Percentiles rank a stretch among this genome's conserved stretches.
Conservation (phyloP, 2,113 vertebrate genomes). For the Mobula birostris region DNA sequence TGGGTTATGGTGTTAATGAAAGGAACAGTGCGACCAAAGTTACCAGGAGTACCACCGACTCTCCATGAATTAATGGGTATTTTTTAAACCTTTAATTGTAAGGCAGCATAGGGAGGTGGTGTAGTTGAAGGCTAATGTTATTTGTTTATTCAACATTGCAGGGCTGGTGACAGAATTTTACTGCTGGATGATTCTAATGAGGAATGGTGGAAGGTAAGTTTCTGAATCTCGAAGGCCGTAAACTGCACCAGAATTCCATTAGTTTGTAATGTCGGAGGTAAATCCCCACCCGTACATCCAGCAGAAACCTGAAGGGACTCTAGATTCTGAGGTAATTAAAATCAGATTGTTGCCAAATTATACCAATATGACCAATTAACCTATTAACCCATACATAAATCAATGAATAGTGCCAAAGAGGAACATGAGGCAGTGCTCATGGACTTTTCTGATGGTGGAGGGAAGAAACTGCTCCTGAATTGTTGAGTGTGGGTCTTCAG, state of each 20-base stretch:
- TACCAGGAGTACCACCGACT: background rate
- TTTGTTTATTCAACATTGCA: slow-evolving; percentile 53
- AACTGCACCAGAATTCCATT: background rate
- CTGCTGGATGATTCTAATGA: slow-evolving; percentile 85
- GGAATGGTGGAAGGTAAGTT: slow-evolving; percentile 92
- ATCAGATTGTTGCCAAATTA: too few species aligned
- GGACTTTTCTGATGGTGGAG: too few species aligned
- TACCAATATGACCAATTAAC: too few species aligned
- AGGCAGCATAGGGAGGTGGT: background rate
- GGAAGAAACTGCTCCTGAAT: too few species aligned
- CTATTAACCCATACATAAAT: too few species aligned
- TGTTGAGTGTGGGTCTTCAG: too few species aligned
- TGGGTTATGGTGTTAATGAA: background rate
- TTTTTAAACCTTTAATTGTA: background rate
- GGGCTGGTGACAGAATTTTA: slow-evolving; percentile 85
- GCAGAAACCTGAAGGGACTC: background rate
- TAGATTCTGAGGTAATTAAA: too few species aligned
- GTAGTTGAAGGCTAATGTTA: slow-evolving; percentile 39
- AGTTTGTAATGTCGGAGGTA: background rate
- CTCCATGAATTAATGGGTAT: background rate
- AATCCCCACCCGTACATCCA: background rate
- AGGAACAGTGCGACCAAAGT: background rate
- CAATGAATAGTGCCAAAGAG: too few species aligned
- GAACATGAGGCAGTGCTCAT: too few species aligned
- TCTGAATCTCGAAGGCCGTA: background rate